These are phyloP conservation scores for Drosophila ercepeae DNA, from an alignment of 1,140 invertebrate species.

Conservation along the genomic window DNA sequence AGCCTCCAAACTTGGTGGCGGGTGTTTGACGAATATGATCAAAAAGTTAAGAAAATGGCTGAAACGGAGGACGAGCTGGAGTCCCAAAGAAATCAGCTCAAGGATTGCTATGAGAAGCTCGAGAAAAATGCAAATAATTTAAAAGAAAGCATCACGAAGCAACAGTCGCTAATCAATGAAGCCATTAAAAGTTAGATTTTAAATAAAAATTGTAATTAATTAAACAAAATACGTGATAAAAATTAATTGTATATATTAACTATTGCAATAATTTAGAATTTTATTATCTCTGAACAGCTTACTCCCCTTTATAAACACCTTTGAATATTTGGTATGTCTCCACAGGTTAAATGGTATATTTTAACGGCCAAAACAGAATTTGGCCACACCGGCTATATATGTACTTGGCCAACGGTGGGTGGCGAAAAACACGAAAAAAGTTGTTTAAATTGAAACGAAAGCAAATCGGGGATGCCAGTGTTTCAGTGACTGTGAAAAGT, in stretches of 20 bases:
- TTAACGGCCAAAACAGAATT: neutral
- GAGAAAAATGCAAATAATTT: conserved; percentile 50
- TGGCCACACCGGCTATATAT: neutral
- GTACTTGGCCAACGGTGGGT: conserved; percentile 28
- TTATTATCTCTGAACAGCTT: neutral
- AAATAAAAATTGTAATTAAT: neutral
- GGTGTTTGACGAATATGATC: conserved; percentile 64
- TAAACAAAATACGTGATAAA: neutral
- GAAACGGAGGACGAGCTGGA: conserved; percentile 40
- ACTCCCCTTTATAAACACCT: neutral
- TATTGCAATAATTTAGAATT: neutral
- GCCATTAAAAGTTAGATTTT: conserved; percentile 22
- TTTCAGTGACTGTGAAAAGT: conserved; percentile 57
- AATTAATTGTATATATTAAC: too few relatives aligned
- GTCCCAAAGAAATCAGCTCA: conserved; percentile 33
- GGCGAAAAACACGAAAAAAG: conserved; percentile 39
- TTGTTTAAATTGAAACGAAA: conserved; percentile 43
- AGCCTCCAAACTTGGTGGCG: conserved; percentile 58
- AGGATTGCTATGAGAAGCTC: conserved; percentile 44
- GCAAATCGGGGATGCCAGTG: conserved; percentile 53
- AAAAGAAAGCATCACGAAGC: conserved; percentile 45
- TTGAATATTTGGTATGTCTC: neutral
- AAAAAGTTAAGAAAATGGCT: conserved; percentile 50
- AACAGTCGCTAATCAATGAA: conserved; percentile 52
- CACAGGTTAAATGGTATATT: neutral